A percentile compares a stretch with the other conserved stretches of the same genome.
phyloP scores from a whole-genome alignment of 2,797 vertebrate genomes.

The Poecile montanus region DNA sequence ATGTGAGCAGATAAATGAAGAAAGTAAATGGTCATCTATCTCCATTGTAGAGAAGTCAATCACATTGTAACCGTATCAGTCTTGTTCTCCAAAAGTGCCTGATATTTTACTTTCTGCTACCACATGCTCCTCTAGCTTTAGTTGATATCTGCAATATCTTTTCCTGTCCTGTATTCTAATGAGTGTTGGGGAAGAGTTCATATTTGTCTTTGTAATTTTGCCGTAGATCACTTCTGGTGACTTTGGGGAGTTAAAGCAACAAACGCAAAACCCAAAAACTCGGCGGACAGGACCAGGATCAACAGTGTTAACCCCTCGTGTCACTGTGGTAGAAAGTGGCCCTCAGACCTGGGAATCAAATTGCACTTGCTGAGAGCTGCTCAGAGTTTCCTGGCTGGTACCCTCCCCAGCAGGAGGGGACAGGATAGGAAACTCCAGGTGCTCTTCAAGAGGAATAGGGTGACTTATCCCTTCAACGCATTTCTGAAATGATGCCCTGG shows the following conservation, averaged over 20 bases:
- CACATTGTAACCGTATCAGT: conserved; percentile 2
- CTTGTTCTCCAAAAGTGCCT: neutral
- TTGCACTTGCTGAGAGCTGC: neutral
- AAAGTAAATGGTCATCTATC: conserved; percentile 61
- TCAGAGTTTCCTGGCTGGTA: neutral
- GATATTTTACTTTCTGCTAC: neutral
- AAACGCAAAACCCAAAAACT: neutral
- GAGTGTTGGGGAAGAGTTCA: neutral
- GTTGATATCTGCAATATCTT: neutral
- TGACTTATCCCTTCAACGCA: neutral
- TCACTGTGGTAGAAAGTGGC: neutral
- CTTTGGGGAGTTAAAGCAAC: neutral
- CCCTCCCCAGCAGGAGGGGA: neutral
- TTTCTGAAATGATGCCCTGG: neutral
- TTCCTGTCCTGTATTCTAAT: neutral
- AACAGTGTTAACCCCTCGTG: neutral
- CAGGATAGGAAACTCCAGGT: neutral
- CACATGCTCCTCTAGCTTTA: neutral
- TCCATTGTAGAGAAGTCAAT: conserved; percentile 46
- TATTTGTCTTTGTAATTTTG: neutral
- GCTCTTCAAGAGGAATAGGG: neutral
- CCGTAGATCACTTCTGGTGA: neutral
- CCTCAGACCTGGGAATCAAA: neutral
- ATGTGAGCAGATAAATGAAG: conserved; percentile 40
- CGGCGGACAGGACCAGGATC: neutral